Conservation (phyloP, 2,888 invertebrate genomes). For the Acronicta leporina region DNA sequence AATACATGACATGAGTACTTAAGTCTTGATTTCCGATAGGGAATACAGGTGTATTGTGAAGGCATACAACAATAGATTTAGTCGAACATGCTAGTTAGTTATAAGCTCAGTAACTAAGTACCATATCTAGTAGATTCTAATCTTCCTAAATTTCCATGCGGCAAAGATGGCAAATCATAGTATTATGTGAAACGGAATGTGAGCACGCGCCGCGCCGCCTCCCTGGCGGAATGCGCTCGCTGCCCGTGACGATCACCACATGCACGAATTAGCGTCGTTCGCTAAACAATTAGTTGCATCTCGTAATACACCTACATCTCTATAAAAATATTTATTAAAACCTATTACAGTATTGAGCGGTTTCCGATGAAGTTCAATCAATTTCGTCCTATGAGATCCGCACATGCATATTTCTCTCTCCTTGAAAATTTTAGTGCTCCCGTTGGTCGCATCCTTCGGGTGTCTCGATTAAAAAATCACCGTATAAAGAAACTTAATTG, state of each 20-base stretch:
- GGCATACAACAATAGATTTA: too few species aligned
- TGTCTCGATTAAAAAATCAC: too few species aligned
- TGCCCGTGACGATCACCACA: conserved; percentile 59
- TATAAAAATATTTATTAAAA: conserved; percentile 10
- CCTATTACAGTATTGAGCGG: too few species aligned
- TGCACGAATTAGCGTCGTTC: conserved; percentile 55
- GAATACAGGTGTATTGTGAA: not conserved
- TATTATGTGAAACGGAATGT: conserved; percentile 86
- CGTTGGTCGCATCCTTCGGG: too few species aligned
- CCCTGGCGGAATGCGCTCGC: conserved; percentile 74
- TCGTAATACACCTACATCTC: conserved; percentile 42
- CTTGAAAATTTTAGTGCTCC: too few species aligned
- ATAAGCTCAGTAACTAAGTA: too few species aligned
- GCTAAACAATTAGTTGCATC: conserved; percentile 46
- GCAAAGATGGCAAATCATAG: conserved; percentile 61
- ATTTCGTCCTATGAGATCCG: too few species aligned
- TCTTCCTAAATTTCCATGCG: conserved; percentile 64
- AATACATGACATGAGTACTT: too few species aligned
- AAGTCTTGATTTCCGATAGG: not conserved
- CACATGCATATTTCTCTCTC: too few species aligned
- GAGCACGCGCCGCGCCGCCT: conserved; percentile 77
- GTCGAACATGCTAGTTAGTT: too few species aligned
- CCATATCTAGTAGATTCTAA: conserved; percentile 48
- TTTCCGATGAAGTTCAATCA: too few species aligned
- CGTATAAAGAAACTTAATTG: too few species aligned